Conservation (phyloP, 2,888 invertebrate species). For the Euzophera pinguis region DNA sequence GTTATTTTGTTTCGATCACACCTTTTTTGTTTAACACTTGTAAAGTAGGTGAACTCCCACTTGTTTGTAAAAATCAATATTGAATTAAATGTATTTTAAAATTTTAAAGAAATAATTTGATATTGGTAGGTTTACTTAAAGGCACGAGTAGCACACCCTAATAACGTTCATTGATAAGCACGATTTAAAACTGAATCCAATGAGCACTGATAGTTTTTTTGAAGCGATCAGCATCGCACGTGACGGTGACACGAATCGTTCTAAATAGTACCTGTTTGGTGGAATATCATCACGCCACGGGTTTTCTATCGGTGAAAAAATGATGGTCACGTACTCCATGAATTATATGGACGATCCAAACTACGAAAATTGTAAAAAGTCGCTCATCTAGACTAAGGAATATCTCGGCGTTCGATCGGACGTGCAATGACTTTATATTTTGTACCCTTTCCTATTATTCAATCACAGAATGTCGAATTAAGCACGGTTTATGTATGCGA, state of each 20-base stretch:
- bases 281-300: slow-evolving; percentile 59
- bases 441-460: slow-evolving; percentile 49
- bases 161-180: slow-evolving; percentile 7
- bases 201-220: slow-evolving; percentile 5
- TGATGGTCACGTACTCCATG: slow-evolving; percentile 68
- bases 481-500: slow-evolving; percentile 44
- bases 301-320: slow-evolving; percentile 41
- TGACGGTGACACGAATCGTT: slow-evolving; percentile 44
- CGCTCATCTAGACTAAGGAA: slow-evolving; percentile 56
- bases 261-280: slow-evolving; percentile 57
- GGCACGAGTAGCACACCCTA: too few species aligned
- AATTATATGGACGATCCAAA: slow-evolving; percentile 65
- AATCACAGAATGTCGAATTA: slow-evolving; percentile 59
- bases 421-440: slow-evolving; percentile 55
- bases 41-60: too few species aligned
- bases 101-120: too few species aligned
- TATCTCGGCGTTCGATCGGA: slow-evolving; percentile 43
- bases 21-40: too few species aligned
- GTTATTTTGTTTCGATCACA: too few species aligned
- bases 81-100: too few species aligned
- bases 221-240: slow-evolving; percentile 33
- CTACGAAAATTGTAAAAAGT: slow-evolving; percentile 62
- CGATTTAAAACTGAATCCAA: slow-evolving; percentile 3
- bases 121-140: too few species aligned
- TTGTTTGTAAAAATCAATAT: too few species aligned